Evolutionary conservation across 2,888 invertebrate species (phyloP).

Genomic region (Drosophila limbata): DNA sequence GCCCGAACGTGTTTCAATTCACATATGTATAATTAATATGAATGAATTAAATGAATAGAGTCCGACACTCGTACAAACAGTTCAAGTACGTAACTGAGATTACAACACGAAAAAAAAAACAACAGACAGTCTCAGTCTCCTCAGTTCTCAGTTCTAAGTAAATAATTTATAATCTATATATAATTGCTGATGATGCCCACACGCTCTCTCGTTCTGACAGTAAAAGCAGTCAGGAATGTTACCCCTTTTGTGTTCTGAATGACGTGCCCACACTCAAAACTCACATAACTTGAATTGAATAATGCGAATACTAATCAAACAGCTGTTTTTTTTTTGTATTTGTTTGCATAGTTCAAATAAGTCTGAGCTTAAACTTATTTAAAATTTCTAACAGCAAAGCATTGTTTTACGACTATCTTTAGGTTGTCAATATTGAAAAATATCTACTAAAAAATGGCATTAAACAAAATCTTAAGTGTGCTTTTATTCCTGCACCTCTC

Average conservation of each 20-base stretch:
- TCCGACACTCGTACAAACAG: constrained; percentile 19
- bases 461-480: neutral
- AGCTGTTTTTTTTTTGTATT: constrained; percentile 5
- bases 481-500: neutral
- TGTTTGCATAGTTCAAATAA: neutral
- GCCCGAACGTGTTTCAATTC: constrained; percentile 72
- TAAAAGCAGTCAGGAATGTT: constrained; percentile 65
- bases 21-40: constrained; percentile 74
- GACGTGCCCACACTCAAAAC: constrained; percentile 46
- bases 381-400: neutral
- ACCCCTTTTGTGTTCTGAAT: constrained; percentile 62
- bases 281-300: constrained; percentile 20
- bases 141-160: constrained; percentile 27
- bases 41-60: constrained; percentile 52
- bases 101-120: constrained; percentile 12
- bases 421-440: neutral
- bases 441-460: too few species aligned
- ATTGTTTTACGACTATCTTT: neutral
- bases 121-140: constrained; percentile 7
- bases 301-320: constrained; percentile 6
- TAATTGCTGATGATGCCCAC: constrained; percentile 66
- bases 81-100: constrained; percentile 48
- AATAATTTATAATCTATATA: constrained; percentile 37
- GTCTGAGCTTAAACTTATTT: neutral
- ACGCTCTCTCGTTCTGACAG: constrained; percentile 44